phyloP scores from a whole-genome alignment of 2,888 invertebrate species.

The Orthonychiurus folsomi region DNA sequence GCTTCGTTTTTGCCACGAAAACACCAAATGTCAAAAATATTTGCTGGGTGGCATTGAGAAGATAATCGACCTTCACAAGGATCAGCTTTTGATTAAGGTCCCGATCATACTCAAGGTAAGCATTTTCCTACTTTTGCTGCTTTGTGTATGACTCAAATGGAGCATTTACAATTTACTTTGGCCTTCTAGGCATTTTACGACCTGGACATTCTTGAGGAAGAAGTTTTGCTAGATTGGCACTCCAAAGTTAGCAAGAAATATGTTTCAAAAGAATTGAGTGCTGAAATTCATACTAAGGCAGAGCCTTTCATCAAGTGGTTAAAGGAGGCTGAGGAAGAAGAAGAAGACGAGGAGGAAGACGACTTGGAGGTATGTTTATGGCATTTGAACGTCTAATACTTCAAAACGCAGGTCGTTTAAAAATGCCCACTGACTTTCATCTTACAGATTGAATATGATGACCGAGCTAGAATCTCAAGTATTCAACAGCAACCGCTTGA shows the following conservation, averaged over 20 bases:
- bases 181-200: conserved; percentile 78
- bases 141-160: too few relatives aligned
- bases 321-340: conserved; percentile 91
- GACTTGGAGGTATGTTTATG: conserved; percentile 52
- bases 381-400: background rate
- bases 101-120: conserved; percentile 71
- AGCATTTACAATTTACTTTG: conserved; percentile 22
- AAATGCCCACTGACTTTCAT: conserved; percentile 9
- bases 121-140: too few relatives aligned
- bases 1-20: conserved; percentile 71
- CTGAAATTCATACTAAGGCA: conserved; percentile 85
- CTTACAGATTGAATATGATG: conserved; percentile 73
- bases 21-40: conserved; percentile 78
- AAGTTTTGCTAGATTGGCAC: conserved; percentile 88
- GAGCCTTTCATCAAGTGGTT: conserved; percentile 94
- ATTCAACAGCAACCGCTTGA: conserved; percentile 52
- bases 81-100: conserved; percentile 74
- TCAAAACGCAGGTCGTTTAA: background rate
- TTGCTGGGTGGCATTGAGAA: conserved; percentile 91
- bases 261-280: conserved; percentile 78
- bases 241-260: conserved; percentile 91
- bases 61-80: conserved; percentile 70
- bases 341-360: conserved; percentile 61
- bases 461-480: conserved; percentile 68
- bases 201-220: conserved; percentile 87